Percentiles rank a stretch among this genome's conserved stretches.
Evolutionary conservation across 2,113 vertebrate genomes (phyloP).

Genomic region (Sapajus apella): DNA sequence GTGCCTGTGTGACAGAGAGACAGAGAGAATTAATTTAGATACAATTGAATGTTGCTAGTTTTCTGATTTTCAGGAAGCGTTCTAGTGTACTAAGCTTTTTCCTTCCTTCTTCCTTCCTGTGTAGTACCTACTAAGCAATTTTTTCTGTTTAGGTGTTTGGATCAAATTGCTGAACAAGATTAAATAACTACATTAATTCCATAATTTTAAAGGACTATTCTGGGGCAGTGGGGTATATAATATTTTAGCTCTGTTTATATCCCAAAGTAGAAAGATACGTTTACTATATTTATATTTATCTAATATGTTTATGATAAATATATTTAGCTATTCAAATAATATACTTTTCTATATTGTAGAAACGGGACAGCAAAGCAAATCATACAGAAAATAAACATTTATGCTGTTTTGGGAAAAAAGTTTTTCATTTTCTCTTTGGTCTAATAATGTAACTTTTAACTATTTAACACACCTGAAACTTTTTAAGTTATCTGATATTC

Average conservation of each 20-base stretch:
- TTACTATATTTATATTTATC: not conserved
- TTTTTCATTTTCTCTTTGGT: slow-evolving; percentile 59
- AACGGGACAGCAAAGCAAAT: slow-evolving; percentile 85
- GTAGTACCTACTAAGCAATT: slow-evolving; percentile 74
- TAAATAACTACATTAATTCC: slow-evolving; percentile 78
- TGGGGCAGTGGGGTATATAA: slow-evolving; percentile 79
- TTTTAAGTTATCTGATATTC: slow-evolving; percentile 41
- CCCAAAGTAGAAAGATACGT: slow-evolving; percentile 84
- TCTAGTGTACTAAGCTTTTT: slow-evolving; percentile 80
- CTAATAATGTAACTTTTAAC: slow-evolving; percentile 52
- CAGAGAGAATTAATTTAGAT: slow-evolving; percentile 70
- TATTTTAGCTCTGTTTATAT: slow-evolving; percentile 90
- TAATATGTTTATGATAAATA: slow-evolving; percentile 74
- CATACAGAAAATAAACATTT: slow-evolving; percentile 92
- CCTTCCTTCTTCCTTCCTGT: slow-evolving; percentile 27
- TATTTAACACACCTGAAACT: slow-evolving; percentile 32
- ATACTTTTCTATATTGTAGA: slow-evolving; percentile 92
- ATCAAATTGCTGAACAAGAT: slow-evolving; percentile 83
- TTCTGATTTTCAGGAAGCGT: slow-evolving; percentile 82
- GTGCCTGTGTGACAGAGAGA: not conserved
- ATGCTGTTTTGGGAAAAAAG: slow-evolving; percentile 88
- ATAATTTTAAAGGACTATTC: slow-evolving; percentile 79
- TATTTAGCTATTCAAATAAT: slow-evolving; percentile 90
- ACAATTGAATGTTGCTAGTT: slow-evolving; percentile 85
- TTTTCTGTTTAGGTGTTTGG: slow-evolving; percentile 84